Conservation (phyloP, 2,797 vertebrate genomes). For the Sylvia borin region DNA sequence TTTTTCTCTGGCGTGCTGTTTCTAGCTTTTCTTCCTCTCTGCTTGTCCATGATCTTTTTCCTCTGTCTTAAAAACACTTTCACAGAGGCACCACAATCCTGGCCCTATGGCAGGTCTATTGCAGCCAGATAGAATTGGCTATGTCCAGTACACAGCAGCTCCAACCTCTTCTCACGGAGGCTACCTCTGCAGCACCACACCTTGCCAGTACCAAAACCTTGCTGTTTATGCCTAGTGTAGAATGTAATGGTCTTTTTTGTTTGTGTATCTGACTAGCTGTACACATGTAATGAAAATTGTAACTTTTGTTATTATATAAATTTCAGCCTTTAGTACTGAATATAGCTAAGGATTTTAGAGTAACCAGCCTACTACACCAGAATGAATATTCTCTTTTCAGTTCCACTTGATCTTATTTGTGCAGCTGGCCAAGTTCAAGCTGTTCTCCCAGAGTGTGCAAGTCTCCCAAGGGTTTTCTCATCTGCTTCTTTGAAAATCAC, state of each 20-base stretch:
- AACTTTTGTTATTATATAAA: background rate
- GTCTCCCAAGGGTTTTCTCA: background rate
- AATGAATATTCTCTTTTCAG: background rate
- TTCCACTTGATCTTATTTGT: background rate
- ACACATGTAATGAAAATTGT: background rate
- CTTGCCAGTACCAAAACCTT: background rate
- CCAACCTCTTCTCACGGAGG: background rate
- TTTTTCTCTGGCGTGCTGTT: background rate
- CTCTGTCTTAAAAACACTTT: background rate
- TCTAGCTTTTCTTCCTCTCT: accelerated
- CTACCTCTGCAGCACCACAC: background rate
- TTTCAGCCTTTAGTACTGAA: background rate
- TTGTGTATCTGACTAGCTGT: background rate
- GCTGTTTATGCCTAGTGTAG: background rate
- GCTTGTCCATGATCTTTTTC: background rate
- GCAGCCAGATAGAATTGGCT: background rate
- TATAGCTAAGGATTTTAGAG: background rate
- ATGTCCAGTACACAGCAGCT: background rate
- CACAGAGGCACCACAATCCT: background rate
- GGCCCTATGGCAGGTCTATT: accelerated
- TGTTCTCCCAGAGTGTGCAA: background rate
- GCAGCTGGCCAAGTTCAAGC: background rate
- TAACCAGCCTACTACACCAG: background rate
- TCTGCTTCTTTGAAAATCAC: background rate
- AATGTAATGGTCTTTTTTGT: background rate